Evolutionary conservation across 1,140 invertebrate species (phyloP), one percentile per base, ranked within the genome.

Genomic region (Condylostylus longicornis): DNA sequence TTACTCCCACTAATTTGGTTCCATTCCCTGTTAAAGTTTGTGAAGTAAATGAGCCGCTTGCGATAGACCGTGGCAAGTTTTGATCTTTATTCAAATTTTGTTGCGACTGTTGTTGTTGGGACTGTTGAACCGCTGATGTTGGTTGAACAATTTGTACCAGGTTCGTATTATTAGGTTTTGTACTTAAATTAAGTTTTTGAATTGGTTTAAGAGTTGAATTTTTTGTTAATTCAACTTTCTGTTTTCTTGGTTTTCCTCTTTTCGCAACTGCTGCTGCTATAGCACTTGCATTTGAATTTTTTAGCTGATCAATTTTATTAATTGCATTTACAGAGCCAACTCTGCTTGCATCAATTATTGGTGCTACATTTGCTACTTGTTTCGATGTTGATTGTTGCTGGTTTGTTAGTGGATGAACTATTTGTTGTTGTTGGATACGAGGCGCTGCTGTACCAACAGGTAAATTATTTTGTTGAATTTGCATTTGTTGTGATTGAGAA

Each of bases 1-100:
- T 61, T 15, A 66, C 62, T 3, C 64, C 65, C 18, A 68, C 49
- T 32, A 68, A 36, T 32, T 65, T 64, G 14, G 65, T 66, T 8
- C 64, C 64, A 23, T 63, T 64, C 2, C 49, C 50, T 4, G 55
- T 54, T 35, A 56, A 39, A 8, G 28, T 33, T 29, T 45, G 55
- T 5, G 48, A 49, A 23, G 46, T 43, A n/a, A 47, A 43, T 13
- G 37, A 36, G 15, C 38, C 42, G 15, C 38, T 47, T 6, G 44
- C 47, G 23, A 51, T 45, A n/a, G 47, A 43, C 20, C 50, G 37
- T 55, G 6, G 57, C 57, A 15, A 55, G 48, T 46, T 55, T 58
- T 1, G 57, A 57, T 57, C 35, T 57, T 52, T 37, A 59, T 53
- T 0, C 54, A 52, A 38, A 55, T 59, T 17, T 58, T 57, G 33